These are phyloP conservation scores for Caenorhabditis wallacei DNA, from an alignment of 2,888 invertebrate species.

Conservation along the genomic window DNA sequence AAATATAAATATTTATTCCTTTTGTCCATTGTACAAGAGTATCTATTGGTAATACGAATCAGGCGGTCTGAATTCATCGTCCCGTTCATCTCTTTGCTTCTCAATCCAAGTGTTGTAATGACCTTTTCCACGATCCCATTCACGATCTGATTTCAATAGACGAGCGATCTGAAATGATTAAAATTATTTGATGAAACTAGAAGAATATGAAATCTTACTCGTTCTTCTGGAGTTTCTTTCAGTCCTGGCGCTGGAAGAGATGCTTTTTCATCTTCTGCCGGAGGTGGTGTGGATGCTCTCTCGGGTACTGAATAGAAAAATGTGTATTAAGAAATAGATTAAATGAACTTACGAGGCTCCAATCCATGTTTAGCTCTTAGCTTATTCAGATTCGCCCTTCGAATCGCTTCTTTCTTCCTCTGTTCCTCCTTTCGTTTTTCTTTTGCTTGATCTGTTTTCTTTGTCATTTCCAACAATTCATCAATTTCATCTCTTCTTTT, in stretches of 20 bases:
- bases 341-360: conserved; percentile 35
- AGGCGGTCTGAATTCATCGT: conserved; percentile 79
- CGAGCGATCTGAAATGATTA: conserved; percentile 60
- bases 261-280: conserved; percentile 45
- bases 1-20: too few relatives aligned
- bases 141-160: conserved; percentile 70
- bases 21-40: neutral
- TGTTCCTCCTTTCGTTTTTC: conserved; percentile 58
- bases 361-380: conserved; percentile 39
- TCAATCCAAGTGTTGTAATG: conserved; percentile 74
- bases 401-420: conserved; percentile 14
- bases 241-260: conserved; percentile 70
- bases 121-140: conserved; percentile 79
- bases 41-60: conserved; percentile 65
- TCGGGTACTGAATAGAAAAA: conserved; percentile 58
- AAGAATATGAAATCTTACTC: conserved; percentile 25
- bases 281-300: conserved; percentile 41
- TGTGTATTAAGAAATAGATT: too few relatives aligned
- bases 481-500: conserved; percentile 70
- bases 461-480: conserved; percentile 71
- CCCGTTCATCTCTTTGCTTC: conserved; percentile 76
- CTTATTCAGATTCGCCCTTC: conserved; percentile 34
- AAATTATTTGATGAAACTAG: neutral
- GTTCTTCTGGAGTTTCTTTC: conserved; percentile 64
- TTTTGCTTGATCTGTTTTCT: conserved; percentile 66